Percentiles rank a stretch among this genome's conserved stretches.
Evolutionary conservation across 2,797 vertebrate genomes (phyloP).

Genomic region (Cichlasoma orientale): DNA sequence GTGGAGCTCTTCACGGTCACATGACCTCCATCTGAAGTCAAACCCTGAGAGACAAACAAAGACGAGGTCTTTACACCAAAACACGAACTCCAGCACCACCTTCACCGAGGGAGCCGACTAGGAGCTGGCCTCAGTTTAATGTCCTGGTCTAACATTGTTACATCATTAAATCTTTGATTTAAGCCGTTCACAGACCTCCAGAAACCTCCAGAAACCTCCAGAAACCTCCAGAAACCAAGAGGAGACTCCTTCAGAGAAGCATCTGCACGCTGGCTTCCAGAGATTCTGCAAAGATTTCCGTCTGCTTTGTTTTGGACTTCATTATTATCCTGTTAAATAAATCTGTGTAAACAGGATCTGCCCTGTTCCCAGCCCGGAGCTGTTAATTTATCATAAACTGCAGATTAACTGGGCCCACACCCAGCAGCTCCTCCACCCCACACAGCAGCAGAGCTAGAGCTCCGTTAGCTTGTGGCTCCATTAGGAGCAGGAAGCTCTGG

Average conservation of each 20-base stretch:
- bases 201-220: too few relatives aligned
- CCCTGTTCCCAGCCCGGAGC: too few relatives aligned
- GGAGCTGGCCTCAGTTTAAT: background rate
- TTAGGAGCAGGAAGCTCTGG: conserved; percentile 11
- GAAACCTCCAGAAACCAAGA: too few relatives aligned
- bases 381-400: background rate
- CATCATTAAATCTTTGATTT: background rate
- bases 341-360: too few relatives aligned
- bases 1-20: background rate
- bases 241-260: background rate
- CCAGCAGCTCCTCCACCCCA: too few relatives aligned
- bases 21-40: conserved; percentile 5
- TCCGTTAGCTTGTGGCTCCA: background rate
- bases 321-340: too few relatives aligned
- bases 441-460: conserved; percentile 5
- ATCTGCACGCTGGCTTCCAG: background rate
- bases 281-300: too few relatives aligned
- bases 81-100: background rate
- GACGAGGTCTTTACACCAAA: background rate
- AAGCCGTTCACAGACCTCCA: too few relatives aligned
- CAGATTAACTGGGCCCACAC: background rate
- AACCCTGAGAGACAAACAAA: conserved; percentile 15
- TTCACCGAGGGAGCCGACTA: too few relatives aligned
- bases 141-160: background rate
- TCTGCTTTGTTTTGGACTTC: too few relatives aligned